Evolutionary conservation across 2,797 vertebrate species (phyloP), one percentile per base, ranked within the genome.

Genomic region (Enteromius afrohamiltoni): DNA sequence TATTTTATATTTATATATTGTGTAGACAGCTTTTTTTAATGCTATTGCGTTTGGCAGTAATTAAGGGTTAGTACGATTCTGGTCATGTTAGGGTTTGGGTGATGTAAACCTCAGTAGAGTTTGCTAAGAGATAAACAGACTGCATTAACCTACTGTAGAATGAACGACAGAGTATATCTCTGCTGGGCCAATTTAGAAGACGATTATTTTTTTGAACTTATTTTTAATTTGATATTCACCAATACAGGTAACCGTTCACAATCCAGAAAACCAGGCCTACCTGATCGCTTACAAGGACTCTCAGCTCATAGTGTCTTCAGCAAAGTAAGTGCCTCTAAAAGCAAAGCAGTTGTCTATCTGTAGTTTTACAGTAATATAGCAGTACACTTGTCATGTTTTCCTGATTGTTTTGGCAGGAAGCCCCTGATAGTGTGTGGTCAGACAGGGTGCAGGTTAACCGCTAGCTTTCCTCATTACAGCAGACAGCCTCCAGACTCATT

Each of bases 221-320:
- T 16, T 16, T 34, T 80, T 21, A 4, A 70, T 10, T 14, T 75
- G 84, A 80, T 5, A 51, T 8, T 81, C 49, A 75, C 88, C 85
- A 2, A 53, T 42, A 0, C 81, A 96, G 98, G 97, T 99, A 89
- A 98, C 98, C 0, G 97, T 97, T 88, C 97, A 99, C 91, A 98
- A 99, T 93, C 95, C 96, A 42, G 98, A 99, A 92, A 99, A 99
- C 93, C 97, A 98, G 93, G 95, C 96, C 92, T 99, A 99, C 92
- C 90, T 99, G 93, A 99, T 99, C 82, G 98, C 98, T 45, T 99
- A 99, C 92, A 98, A 99, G 91, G 97, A 98, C 93, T 99, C 98
- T 0, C 97, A 97, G 1, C 98, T 99, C 88, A 99, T 99, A 86
- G 91, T 95, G 87, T 98, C 97, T 79, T 97, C 96, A 88, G 97